Evolutionary conservation across 2,888 invertebrate species (phyloP).

Genomic region (Lithophane leautieri): DNA sequence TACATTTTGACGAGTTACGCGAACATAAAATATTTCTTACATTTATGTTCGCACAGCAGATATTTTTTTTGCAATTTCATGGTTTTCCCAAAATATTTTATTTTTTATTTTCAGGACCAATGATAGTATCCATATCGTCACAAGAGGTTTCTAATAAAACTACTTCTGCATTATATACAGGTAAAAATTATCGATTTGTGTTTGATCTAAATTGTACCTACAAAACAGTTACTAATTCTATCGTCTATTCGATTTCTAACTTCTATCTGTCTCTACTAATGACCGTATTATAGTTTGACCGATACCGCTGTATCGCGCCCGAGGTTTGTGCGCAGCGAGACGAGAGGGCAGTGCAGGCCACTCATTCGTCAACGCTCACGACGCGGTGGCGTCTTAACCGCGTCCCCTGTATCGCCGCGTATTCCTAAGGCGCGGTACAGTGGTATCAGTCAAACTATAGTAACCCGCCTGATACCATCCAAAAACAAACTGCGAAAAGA

Average conservation of each 20-base stretch:
- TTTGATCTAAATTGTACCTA: background rate
- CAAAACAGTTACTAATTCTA: background rate
- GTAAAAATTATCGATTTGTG: background rate
- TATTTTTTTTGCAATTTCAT: too few species aligned
- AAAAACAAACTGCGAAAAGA: background rate
- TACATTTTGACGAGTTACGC: too few species aligned
- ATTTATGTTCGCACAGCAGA: too few species aligned
- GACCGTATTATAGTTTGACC: background rate
- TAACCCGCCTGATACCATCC: background rate
- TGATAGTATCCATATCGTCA: constrained; percentile 67
- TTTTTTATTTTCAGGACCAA: constrained; percentile 59
- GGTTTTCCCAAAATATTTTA: background rate
- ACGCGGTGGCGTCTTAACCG: too few species aligned
- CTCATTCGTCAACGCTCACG: too few species aligned
- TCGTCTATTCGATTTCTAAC: background rate
- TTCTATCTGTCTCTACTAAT: background rate
- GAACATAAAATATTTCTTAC: too few species aligned
- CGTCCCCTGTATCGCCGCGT: too few species aligned
- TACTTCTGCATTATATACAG: background rate
- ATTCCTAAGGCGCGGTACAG: too few species aligned
- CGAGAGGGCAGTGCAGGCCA: too few species aligned
- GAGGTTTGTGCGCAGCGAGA: too few species aligned
- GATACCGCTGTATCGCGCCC: too few species aligned
- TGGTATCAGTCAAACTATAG: too few species aligned
- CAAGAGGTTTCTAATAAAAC: constrained; percentile 14